Conservation (phyloP, 2,113 vertebrate genomes). For the Mellivora capensis region DNA sequence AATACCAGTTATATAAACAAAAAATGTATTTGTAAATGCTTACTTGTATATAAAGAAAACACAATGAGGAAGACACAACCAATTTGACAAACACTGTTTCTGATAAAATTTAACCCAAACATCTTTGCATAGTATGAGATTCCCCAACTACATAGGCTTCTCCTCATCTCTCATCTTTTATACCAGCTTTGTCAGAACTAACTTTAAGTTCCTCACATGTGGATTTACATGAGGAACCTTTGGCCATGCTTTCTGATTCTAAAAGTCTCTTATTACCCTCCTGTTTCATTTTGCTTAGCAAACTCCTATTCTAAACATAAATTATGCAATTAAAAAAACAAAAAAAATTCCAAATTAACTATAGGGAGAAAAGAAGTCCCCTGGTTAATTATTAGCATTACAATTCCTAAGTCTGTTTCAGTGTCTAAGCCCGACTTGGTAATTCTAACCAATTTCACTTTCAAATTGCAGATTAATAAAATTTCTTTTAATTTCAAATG, state of each 20-base stretch:
- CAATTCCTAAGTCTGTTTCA: background rate
- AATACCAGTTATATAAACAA: background rate
- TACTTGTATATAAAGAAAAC: background rate
- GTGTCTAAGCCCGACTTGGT: background rate
- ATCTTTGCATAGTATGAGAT: background rate
- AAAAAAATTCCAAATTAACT: background rate
- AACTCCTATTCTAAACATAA: background rate
- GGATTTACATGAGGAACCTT: background rate
- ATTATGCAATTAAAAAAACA: background rate
- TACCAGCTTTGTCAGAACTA: background rate
- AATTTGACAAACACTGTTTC: background rate
- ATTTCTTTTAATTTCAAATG: background rate
- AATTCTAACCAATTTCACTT: background rate
- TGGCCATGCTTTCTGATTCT: background rate
- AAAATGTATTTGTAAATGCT: background rate
- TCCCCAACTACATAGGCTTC: background rate
- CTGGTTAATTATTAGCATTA: background rate
- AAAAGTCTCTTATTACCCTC: background rate
- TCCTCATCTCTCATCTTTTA: background rate
- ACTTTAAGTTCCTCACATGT: background rate
- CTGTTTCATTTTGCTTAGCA: background rate
- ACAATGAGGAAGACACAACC: background rate
- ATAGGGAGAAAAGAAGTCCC: background rate
- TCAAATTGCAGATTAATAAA: slow-evolving; percentile 9
- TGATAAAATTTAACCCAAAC: background rate